Percentiles rank a stretch among this genome's conserved stretches.
Evolutionary conservation across 2,113 vertebrate genomes (phyloP).

Genomic region (Eulemur macaco): DNA sequence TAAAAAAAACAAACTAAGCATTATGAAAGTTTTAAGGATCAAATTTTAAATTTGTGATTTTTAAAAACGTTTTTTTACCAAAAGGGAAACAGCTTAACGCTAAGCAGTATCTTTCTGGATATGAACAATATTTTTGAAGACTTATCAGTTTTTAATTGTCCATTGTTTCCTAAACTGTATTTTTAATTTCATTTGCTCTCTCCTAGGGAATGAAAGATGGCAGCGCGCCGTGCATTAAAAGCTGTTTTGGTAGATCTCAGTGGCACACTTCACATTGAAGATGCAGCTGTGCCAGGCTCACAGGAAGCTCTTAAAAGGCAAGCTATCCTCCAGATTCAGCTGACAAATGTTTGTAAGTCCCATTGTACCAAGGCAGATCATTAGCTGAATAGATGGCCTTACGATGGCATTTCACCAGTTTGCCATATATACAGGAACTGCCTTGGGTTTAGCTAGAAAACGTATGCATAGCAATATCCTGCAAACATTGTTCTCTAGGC

Average conservation of each 20-base stretch:
- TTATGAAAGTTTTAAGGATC: constrained; percentile 8
- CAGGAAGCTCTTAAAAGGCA: constrained; percentile 95
- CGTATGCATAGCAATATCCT: constrained; percentile 39
- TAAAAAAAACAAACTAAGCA: neutral
- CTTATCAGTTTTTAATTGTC: constrained; percentile 78
- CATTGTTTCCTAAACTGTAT: constrained; percentile 78
- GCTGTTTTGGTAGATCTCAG: constrained; percentile 97
- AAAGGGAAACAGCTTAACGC: constrained; percentile 26
- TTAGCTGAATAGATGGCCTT: constrained; percentile 43
- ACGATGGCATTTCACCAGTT: constrained; percentile 43
- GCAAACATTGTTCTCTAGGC: neutral
- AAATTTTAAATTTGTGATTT: constrained; percentile 55
- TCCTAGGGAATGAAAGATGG: constrained; percentile 86
- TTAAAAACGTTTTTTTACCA: constrained; percentile 21
- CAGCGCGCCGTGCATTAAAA: constrained; percentile 88
- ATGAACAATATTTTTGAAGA: constrained; percentile 65
- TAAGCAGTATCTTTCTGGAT: constrained; percentile 53
- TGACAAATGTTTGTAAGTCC: constrained; percentile 39
- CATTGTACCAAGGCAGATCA: constrained; percentile 52
- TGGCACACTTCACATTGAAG: constrained; percentile 96
- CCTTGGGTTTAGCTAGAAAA: constrained; percentile 62
- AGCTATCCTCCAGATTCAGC: constrained; percentile 71
- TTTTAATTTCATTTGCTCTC: constrained; percentile 75
- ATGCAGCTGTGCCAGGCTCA: constrained; percentile 92
- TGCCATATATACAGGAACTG: neutral